phyloP scores from a whole-genome alignment of 2,888 invertebrate species.

The Apotomis turbidana region DNA sequence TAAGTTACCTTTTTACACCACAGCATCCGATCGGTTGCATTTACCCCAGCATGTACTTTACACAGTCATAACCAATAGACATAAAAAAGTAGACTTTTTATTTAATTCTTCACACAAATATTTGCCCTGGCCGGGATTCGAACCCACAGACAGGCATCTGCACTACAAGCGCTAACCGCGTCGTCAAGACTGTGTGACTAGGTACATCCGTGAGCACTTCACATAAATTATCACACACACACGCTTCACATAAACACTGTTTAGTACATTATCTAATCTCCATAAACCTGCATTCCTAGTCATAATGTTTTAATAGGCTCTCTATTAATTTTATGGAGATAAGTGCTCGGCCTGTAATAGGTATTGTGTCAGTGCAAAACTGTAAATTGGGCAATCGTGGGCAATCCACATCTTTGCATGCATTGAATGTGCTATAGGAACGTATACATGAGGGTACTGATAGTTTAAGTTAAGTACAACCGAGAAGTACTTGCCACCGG shows the following conservation, averaged over 20 bases:
- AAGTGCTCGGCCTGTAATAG: background rate
- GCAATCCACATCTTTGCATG: background rate
- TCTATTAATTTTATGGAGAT: background rate
- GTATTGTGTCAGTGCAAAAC: background rate
- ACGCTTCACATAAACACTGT: background rate
- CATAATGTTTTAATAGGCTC: slow-evolving; percentile 6
- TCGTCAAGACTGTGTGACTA: background rate
- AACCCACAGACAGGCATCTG: too few relatives aligned
- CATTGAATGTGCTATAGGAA: background rate
- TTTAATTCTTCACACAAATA: too few relatives aligned
- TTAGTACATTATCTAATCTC: background rate
- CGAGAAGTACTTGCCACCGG: too few relatives aligned
- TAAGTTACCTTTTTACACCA: too few relatives aligned
- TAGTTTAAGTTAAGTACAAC: too few relatives aligned
- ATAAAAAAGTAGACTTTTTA: too few relatives aligned
- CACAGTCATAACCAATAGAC: too few relatives aligned
- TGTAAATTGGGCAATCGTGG: background rate
- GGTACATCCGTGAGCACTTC: background rate
- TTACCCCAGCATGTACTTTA: too few relatives aligned
- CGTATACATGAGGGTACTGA: background rate
- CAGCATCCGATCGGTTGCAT: too few relatives aligned
- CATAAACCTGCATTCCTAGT: background rate
- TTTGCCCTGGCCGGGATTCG: too few relatives aligned
- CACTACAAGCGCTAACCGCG: too few relatives aligned
- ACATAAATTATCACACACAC: background rate